These are phyloP conservation scores for Alethe castanea DNA, from an alignment of 2,113 vertebrate species.

Conservation along the genomic window DNA sequence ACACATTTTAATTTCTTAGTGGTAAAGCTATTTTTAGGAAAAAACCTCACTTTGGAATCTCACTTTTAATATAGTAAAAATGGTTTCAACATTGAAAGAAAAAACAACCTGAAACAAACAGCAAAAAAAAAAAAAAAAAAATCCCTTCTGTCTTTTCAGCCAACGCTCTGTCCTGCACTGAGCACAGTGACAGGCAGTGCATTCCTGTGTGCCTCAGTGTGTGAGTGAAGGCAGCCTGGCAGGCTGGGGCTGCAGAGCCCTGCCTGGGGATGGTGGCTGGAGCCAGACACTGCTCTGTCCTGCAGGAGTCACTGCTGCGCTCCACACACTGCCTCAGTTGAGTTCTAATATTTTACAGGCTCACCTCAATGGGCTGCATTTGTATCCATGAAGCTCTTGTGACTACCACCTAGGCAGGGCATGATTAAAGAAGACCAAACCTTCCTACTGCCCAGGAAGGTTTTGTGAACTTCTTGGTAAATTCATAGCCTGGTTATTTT, in stretches of 20 bases:
- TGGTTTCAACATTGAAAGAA: not conserved
- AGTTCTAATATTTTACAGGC: not conserved
- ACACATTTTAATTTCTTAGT: not conserved
- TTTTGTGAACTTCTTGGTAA: not conserved
- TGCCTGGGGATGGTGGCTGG: not conserved
- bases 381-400: not conserved
- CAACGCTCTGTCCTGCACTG: not conserved
- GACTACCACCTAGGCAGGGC: not conserved
- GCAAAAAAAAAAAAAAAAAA: too few relatives aligned
- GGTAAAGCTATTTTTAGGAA: not conserved
- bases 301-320: not conserved
- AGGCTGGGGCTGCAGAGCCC: not conserved
- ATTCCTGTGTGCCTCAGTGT: not conserved
- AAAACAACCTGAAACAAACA: fast-evolving
- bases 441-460: not conserved
- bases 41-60: not conserved
- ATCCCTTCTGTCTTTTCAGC: not conserved
- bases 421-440: not conserved
- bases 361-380: not conserved
- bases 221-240: fast-evolving
- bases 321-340: not conserved
- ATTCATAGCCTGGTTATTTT: not conserved
- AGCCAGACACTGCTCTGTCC: not conserved
- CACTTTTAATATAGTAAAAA: not conserved
- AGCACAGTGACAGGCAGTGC: not conserved